Evolutionary conservation across 2,888 invertebrate genomes (phyloP).

Genomic region (Pyrrhosoma nymphula): DNA sequence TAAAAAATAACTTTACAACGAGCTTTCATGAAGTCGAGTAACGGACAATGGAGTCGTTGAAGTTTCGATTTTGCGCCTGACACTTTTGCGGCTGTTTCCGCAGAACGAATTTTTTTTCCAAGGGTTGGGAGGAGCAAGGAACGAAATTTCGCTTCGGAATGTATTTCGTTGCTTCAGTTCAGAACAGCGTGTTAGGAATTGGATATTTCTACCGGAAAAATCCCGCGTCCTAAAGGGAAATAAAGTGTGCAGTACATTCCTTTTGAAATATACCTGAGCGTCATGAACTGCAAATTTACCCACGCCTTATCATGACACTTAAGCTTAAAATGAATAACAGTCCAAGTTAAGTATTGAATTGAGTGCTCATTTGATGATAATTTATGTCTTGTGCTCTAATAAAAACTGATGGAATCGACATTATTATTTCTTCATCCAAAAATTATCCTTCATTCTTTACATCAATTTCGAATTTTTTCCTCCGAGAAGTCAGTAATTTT

Average conservation of each 20-base stretch:
- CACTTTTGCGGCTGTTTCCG: background rate
- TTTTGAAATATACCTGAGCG: background rate
- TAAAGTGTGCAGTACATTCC: background rate
- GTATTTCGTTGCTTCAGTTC: background rate
- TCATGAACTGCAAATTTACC: background rate
- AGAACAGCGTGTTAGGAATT: background rate
- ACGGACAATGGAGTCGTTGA: background rate
- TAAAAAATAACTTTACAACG: background rate
- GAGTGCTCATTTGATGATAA: background rate
- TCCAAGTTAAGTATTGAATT: background rate
- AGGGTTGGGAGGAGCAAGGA: background rate
- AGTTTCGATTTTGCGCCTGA: background rate
- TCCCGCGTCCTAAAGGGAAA: background rate
- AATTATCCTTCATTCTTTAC: too few relatives aligned
- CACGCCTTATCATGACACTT: too few relatives aligned
- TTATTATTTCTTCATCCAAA: too few relatives aligned
- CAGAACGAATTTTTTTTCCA: background rate
- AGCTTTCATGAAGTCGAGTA: background rate
- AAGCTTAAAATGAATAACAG: too few relatives aligned
- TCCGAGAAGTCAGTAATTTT: too few relatives aligned
- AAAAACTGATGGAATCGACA: too few relatives aligned
- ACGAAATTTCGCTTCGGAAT: background rate
- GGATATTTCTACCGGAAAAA: background rate
- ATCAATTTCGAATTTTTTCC: too few relatives aligned
- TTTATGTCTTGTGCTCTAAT: too few relatives aligned